Evolutionary conservation across 2,113 vertebrate genomes (phyloP).

Genomic region (Mugil cephalus): DNA sequence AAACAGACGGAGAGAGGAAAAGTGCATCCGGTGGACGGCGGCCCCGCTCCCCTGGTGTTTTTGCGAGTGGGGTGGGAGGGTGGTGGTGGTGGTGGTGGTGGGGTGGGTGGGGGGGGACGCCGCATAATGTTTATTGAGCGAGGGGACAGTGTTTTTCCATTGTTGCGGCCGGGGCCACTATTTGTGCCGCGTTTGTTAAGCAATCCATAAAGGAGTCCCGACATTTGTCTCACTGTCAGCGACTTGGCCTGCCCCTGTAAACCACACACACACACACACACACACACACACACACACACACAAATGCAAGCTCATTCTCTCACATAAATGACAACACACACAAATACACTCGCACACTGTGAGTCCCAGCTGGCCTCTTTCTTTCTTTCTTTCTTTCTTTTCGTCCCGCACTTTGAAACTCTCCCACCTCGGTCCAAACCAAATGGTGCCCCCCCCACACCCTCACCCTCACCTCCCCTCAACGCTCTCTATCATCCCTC

Average conservation of each 20-base stretch:
- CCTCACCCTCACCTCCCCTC: neutral
- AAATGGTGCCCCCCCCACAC: slow-evolving; percentile 48
- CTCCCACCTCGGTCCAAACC: slow-evolving; percentile 71
- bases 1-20: slow-evolving; percentile 59
- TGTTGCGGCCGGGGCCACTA: slow-evolving; percentile 67
- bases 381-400: too few relatives aligned
- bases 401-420: slow-evolving; percentile 64
- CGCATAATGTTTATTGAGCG: slow-evolving; percentile 77
- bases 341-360: slow-evolving; percentile 29
- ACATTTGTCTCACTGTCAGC: slow-evolving; percentile 79
- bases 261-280: slow-evolving; percentile 41
- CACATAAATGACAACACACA: slow-evolving; percentile 63
- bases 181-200: slow-evolving; percentile 75
- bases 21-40: slow-evolving; percentile 71
- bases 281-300: slow-evolving; percentile 23
- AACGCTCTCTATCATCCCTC: neutral
- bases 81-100: too few relatives aligned
- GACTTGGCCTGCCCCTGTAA: slow-evolving; percentile 54
- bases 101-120: slow-evolving; percentile 39
- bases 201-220: slow-evolving; percentile 77
- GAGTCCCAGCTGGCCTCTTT: slow-evolving; percentile 63
- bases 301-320: slow-evolving; percentile 47
- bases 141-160: slow-evolving; percentile 74
- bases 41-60: slow-evolving; percentile 63
- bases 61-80: too few relatives aligned